Evolutionary conservation across 1,140 invertebrate genomes (phyloP), one percentile per base, ranked within the genome.

Genomic region (Agrilus planipennis): DNA sequence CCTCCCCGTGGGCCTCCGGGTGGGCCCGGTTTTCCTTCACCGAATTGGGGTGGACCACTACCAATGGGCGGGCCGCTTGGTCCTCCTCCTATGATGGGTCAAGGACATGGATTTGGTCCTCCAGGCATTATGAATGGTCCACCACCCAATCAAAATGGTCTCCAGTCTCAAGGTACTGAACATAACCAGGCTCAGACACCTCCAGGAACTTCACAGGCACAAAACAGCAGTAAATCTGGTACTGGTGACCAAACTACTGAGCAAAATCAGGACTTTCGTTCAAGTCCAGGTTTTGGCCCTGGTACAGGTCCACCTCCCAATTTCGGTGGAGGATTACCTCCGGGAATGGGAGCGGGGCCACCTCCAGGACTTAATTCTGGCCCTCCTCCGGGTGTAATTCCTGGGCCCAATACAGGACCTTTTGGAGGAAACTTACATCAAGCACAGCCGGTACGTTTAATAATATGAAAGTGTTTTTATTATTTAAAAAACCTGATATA

Each of bases 31-130:
- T 71, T 65, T 40, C 71, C 68, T 11, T 70, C 68, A 51, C 71
- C 70, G 15, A 78, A 76, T 47, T 77, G 77, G 64, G 74, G 74
- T 1, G 68, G 70, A 32, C 72, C 72, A 2, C 67, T 72, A 11
- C 79, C 77, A n/a, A 79, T 78, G 0, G 77, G 77, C 3, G 76
- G 75, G 59, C 48, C 54, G 45, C 44, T 48, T 48, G 69, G 69
- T 45, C 72, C 72, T 12, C 75, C 73, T 4, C 76, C 76, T 50
- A 54, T 69, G 47, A 72, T 73, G 64, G 68, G 68, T 30, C 68
- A 63, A 50, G 67, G 65, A 27, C 66, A 62, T 35, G 66, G 68
- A 43, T 67, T 67, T 49, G 68, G 67, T 12, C 59, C 61, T 12
- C 65, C 67, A 2, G 63, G 63, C 4, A 67, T 69, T 61, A 64